phyloP scores from a whole-genome alignment of 23 tunicate species.

The Halocynthia roretzi region DNA sequence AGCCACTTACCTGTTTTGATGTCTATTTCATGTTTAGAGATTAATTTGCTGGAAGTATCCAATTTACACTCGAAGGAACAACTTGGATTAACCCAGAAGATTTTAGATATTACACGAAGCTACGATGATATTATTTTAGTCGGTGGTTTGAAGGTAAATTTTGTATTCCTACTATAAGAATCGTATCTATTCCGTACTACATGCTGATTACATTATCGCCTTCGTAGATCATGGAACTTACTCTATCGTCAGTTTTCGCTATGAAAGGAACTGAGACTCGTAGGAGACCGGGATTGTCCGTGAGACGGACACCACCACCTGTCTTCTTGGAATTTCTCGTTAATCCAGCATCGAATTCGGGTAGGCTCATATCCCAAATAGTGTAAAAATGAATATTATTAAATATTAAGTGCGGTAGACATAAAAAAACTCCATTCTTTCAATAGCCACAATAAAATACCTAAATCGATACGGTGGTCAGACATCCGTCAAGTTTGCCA shows the following conservation, averaged over 20 bases:
- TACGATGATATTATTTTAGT: constrained; percentile 1
- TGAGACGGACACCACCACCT: not conserved
- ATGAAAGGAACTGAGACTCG: not conserved
- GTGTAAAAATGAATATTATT: no score
- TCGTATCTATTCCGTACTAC: not conserved
- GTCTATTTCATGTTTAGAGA: not conserved
- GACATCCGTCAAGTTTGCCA: constrained; percentile 35
- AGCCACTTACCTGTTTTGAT: no score
- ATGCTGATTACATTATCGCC: not conserved
- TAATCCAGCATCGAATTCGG: not conserved
- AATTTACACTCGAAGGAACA: not conserved
- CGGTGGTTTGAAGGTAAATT: constrained; percentile 1
- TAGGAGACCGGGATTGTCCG: not conserved
- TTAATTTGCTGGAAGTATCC: not conserved
- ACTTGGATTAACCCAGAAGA: not conserved
- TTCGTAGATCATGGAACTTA: not conserved
- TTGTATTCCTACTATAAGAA: not conserved
- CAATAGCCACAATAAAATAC: constrained; percentile 18
- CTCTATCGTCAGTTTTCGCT: not conserved
- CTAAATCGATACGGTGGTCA: constrained; percentile 37
- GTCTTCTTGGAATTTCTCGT: constrained; percentile 6
- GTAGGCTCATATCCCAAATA: not conserved
- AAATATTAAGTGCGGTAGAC: no score
- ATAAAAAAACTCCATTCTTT: not conserved
- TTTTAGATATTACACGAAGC: not conserved